phyloP scores from a whole-genome alignment of 2,797 vertebrate species.

The Mastacembelus armatus region DNA sequence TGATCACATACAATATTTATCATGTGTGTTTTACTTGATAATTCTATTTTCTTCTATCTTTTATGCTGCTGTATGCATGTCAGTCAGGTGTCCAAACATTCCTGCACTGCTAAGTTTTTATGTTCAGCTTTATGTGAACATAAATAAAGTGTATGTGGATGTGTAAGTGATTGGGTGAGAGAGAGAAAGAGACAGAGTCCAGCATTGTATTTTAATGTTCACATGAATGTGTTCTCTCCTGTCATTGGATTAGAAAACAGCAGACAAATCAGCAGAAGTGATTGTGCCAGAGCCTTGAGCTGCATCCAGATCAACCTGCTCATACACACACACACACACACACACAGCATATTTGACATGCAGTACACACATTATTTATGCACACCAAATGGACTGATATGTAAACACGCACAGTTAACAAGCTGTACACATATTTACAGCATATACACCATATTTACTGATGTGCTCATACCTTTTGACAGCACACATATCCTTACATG shows the following conservation, averaged over 20 bases:
- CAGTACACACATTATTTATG: slow-evolving; percentile 13
- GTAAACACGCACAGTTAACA: neutral
- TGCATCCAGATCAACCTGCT: slow-evolving; percentile 65
- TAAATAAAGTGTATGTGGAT: neutral
- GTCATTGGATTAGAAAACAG: slow-evolving; percentile 77
- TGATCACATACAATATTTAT: too few species aligned
- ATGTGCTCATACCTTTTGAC: neutral
- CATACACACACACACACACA: slow-evolving; percentile 12
- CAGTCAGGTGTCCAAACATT: neutral
- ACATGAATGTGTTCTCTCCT: slow-evolving; percentile 73
- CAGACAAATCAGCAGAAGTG: slow-evolving; percentile 78
- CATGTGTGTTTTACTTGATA: neutral
- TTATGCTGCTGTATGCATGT: neutral
- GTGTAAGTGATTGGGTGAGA: neutral
- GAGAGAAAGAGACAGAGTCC: neutral
- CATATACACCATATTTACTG: neutral
- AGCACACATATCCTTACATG: slow-evolving; percentile 19
- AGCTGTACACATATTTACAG: neutral
- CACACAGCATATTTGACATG: neutral
- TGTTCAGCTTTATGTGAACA: neutral
- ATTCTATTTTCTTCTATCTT: neutral
- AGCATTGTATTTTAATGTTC: slow-evolving; percentile 72
- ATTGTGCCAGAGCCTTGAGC: slow-evolving; percentile 56
- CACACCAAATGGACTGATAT: slow-evolving; percentile 17
- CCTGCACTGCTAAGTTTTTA: neutral